Base-by-base conservation (phyloP, 2,797 vertebrate species). In the Parauchenoglanis punctatus region DNA sequence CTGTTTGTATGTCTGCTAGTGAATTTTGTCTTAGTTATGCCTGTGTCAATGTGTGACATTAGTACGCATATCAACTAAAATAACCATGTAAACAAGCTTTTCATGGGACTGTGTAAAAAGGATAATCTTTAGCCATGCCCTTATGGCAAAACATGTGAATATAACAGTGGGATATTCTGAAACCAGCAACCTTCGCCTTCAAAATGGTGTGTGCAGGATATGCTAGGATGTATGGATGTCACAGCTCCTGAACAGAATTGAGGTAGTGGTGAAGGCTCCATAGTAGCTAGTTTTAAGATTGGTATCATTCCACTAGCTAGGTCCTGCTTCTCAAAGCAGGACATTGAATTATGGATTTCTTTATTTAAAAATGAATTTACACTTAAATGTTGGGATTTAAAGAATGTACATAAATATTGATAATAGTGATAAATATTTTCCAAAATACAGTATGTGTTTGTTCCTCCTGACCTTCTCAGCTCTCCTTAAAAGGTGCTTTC, bases 401-500 rank as follows among this genome's bases (percentile, higher is more conserved):
- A 63, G 3, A 13, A 8, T n/a, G 4, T 67, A 67, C 31, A 67
- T 31, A 23, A 67, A 68, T n/a, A 54, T 31, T 5, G 6, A 40
- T 35, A 35, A 35, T 35, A 35, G 35, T 35, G 35, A 35, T 35
- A 35, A 35, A 35, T 35, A 25, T 59, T 46, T 46, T 81, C 23
- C 59, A 46, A 46, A 0, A 46, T 63, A 65, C 81, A 68, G 63
- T 68, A 83, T 35, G 28, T 23, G 44, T 81, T 78, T 84, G 40
- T 59, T 70, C 17, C 70, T 85, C 72, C 2, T 54, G 70, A 58
- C 52, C 61, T 73, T 46, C 68, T 85, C 52, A 3, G 1, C 28
- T 86, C 81, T 78, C 84, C 86, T 86, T 88, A 87, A 89, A 90
- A 87, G 87, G 89, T 87, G 54, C 65, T 84, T 46, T 68, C 87